These are phyloP conservation scores for Ips typographus DNA, from an alignment of 1,140 invertebrate species.

Conservation along the genomic window DNA sequence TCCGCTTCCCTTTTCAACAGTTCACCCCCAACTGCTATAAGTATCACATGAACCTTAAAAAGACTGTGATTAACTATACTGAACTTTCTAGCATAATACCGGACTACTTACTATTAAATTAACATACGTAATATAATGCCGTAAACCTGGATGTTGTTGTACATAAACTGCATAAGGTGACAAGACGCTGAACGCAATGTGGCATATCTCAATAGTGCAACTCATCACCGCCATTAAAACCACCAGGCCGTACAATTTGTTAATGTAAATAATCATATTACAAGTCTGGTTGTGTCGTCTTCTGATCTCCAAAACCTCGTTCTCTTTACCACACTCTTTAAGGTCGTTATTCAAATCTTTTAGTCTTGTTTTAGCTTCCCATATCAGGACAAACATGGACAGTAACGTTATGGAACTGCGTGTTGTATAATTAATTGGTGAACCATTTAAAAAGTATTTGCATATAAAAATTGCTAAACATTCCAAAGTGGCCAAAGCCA, in stretches of 20 bases:
- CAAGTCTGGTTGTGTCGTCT: neutral
- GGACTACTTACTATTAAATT: constrained; percentile 4
- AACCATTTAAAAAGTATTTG: no score
- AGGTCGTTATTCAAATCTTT: neutral
- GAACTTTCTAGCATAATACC: neutral
- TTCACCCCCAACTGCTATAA: constrained; percentile 9
- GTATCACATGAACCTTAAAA: constrained; percentile 5
- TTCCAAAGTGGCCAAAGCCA: no score
- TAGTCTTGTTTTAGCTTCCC: neutral
- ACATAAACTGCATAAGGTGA: neutral
- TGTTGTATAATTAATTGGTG: no score
- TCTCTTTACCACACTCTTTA: neutral
- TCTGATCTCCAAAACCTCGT: neutral
- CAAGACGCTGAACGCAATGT: neutral
- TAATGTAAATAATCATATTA: neutral
- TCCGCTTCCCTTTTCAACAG: constrained; percentile 3
- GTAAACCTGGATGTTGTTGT: neutral
- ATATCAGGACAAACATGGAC: neutral
- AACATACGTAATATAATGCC: neutral
- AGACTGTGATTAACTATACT: neutral
- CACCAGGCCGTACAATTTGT: neutral
- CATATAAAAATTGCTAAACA: no score
- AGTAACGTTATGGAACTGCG: neutral
- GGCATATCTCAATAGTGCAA: neutral
- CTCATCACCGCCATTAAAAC: neutral